Evolutionary conservation across 2,888 invertebrate genomes (phyloP), one percentile per base, ranked within the genome.

Genomic region (Selenia dentaria): DNA sequence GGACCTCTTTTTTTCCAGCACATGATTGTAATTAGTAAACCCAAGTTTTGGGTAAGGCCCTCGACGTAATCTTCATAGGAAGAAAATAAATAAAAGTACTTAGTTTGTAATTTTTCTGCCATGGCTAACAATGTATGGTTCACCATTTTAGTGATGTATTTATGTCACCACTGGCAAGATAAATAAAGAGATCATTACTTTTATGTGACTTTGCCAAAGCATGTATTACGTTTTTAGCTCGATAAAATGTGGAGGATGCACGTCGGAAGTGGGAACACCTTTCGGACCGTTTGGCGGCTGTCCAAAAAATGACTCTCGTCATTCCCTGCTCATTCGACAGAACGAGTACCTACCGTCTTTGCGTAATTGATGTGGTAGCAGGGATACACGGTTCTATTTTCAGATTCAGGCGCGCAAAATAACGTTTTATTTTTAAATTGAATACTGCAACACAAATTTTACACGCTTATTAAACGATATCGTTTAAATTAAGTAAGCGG

Each of bases 201-300:
- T 34, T 16, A 42, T 28, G 40, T 36, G 29, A 29, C 28, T 36
- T 35, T 35, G 40, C 35, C 31, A 35, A 40, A 46, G 39, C 34
- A 31, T 44, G 55, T 58, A 34, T 24, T 25, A 45, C 20, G 39
- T 29, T 34, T 45, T 46, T 36, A 20, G 25, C 34, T 35, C 20
- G 14, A 29, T 39, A 52, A 62, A 16, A 67, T 51, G 69, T 57
- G 51, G 67, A 69, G 76, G 83, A 82, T 83, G 78, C 77, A 79
- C 70, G 68, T 85, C 81, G 87, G 82, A 86, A 81, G 76, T 70
- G 73, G 81, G 78, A 78, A 81, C 67, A 77, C 74, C 77, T 74
- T 66, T 62, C 54, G 54, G 59, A 55, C 46, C 39, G 44, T 64
- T 85, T 54, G 84, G 83, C 82, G 47, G 41, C 33, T 57, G 50